Conservation (phyloP, 2,888 invertebrate genomes). For the Pseudeuparius sepicola region DNA sequence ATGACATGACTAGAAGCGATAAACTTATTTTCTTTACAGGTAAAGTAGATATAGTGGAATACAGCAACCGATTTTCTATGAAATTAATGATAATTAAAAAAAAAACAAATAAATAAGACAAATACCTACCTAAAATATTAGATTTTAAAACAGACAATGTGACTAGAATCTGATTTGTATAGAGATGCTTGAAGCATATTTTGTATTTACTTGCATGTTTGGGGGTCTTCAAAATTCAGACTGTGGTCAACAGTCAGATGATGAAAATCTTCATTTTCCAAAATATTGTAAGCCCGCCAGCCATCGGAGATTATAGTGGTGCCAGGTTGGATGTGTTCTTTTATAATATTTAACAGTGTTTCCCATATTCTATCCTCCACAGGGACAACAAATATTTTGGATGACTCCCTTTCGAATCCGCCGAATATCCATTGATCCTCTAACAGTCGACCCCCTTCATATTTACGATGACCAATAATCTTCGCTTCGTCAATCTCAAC, state of each 20-base stretch:
- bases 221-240: slow-evolving; percentile 22
- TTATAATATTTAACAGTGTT: slow-evolving; percentile 20
- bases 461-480: slow-evolving; percentile 22
- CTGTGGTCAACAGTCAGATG: slow-evolving; percentile 24
- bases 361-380: slow-evolving; percentile 7
- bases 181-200: too few relatives aligned
- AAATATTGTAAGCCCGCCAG: slow-evolving; percentile 26
- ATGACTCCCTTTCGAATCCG: slow-evolving; percentile 16
- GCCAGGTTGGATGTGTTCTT: slow-evolving; percentile 21
- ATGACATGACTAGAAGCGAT: too few relatives aligned
- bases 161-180: too few relatives aligned
- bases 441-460: slow-evolving; percentile 19
- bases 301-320: slow-evolving; percentile 25
- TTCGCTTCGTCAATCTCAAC: slow-evolving; percentile 23
- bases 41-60: too few relatives aligned
- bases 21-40: too few relatives aligned
- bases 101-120: too few relatives aligned
- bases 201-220: too few relatives aligned
- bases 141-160: too few relatives aligned
- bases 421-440: slow-evolving; percentile 24
- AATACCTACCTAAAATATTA: too few relatives aligned
- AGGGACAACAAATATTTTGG: slow-evolving; percentile 15
- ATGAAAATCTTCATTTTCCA: slow-evolving; percentile 20
- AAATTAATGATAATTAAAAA: too few relatives aligned
- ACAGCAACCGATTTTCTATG: too few relatives aligned